These are phyloP conservation scores for Lithosia quadra DNA, from an alignment of 2,888 invertebrate genomes.

Conservation along the genomic window DNA sequence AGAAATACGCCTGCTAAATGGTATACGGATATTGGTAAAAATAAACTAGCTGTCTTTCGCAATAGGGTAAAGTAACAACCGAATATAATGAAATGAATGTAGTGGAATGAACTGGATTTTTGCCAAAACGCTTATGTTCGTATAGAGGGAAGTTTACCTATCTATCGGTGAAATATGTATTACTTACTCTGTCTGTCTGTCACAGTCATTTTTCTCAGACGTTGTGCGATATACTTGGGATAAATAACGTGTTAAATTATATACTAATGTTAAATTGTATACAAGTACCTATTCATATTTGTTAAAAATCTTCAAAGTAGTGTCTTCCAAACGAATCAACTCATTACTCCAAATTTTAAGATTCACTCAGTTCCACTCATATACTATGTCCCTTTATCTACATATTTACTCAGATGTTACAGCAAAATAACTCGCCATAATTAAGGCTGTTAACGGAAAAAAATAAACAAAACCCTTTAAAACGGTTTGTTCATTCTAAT, in stretches of 20 bases:
- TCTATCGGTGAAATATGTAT: constrained; percentile 1
- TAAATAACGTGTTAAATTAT: no score
- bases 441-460: background rate
- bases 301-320: no score
- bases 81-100: background rate
- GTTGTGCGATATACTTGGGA: background rate
- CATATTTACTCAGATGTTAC: background rate
- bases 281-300: no score
- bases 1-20: background rate
- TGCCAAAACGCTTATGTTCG: background rate
- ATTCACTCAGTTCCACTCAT: no score
- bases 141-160: background rate
- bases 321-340: no score
- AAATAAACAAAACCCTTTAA: background rate
- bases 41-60: constrained; percentile 2
- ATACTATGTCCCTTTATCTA: background rate
- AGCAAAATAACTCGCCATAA: background rate
- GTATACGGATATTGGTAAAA: background rate
- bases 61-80: constrained; percentile 1
- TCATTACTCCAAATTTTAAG: no score
- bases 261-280: no score
- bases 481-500: background rate
- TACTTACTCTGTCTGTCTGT: background rate
- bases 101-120: constrained; percentile 1
- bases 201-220: background rate